Percentiles rank a stretch among this genome's conserved stretches.
Evolutionary conservation across 2,113 vertebrate genomes (phyloP).

Genomic region (Megaleporinus macrocephalus): DNA sequence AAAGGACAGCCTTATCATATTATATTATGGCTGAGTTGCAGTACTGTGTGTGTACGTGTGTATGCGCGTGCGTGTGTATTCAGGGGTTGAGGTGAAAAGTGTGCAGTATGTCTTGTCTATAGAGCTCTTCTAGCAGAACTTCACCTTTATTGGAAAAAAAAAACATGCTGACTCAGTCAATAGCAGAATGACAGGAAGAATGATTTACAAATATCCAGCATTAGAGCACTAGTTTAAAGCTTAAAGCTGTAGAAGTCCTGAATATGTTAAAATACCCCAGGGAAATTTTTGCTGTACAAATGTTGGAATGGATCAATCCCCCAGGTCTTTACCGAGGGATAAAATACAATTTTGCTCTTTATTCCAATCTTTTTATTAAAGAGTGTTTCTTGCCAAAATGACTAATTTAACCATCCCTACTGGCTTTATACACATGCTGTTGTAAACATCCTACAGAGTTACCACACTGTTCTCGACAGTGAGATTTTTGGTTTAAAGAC

Average conservation of each 20-base stretch:
- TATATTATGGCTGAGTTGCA: conserved; percentile 51
- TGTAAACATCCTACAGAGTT: too few relatives aligned
- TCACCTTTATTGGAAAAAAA: background rate
- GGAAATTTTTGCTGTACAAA: too few relatives aligned
- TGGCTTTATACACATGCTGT: too few relatives aligned
- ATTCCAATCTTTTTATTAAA: too few relatives aligned
- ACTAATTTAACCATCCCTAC: too few relatives aligned
- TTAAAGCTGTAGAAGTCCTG: background rate
- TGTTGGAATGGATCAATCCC: too few relatives aligned
- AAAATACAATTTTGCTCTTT: too few relatives aligned
- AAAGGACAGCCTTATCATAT: conserved; percentile 68
- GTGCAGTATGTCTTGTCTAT: background rate
- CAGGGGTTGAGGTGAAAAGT: background rate
- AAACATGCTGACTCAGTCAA: background rate
- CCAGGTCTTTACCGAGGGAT: too few relatives aligned
- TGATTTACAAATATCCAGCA: background rate
- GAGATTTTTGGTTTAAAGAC: too few relatives aligned
- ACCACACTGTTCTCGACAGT: too few relatives aligned
- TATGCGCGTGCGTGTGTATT: background rate
- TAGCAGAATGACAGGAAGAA: background rate
- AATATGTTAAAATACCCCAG: too few relatives aligned
- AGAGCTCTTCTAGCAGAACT: background rate
- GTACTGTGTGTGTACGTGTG: background rate
- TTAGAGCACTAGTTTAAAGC: background rate
- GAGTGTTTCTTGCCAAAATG: too few relatives aligned